Evolutionary conservation across 2,113 vertebrate genomes (phyloP).

Genomic region (Syngnathus typhle): DNA sequence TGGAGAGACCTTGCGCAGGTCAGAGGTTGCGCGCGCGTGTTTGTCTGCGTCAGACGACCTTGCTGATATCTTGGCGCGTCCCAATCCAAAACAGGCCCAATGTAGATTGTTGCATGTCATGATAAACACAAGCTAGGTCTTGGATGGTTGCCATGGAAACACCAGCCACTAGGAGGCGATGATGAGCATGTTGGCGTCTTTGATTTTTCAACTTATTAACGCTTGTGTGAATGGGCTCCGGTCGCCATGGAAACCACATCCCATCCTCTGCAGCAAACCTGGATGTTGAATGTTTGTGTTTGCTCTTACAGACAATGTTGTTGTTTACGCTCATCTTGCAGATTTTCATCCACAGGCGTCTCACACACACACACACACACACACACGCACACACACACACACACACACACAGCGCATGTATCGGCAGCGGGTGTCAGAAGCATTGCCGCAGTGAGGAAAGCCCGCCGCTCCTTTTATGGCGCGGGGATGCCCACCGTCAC

Average conservation of each 20-base stretch:
- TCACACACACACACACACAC: not conserved
- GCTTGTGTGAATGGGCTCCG: constrained; percentile 9
- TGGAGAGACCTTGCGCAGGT: constrained; percentile 32
- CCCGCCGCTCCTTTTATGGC: constrained; percentile 81
- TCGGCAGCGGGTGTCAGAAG: not conserved
- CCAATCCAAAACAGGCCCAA: constrained; percentile 5
- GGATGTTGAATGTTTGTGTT: constrained; percentile 5
- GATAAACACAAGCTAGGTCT: not conserved
- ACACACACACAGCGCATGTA: not conserved
- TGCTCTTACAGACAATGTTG: constrained; percentile 1
- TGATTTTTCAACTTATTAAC: constrained; percentile 1
- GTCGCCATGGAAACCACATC: constrained; percentile 49
- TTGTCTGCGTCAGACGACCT: constrained; percentile 21
- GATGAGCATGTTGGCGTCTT: constrained; percentile 24
- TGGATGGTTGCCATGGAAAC: not conserved
- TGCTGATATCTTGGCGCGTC: constrained; percentile 30
- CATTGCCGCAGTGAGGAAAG: constrained; percentile 60
- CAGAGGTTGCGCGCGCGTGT: constrained; percentile 22
- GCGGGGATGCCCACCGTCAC: constrained; percentile 74
- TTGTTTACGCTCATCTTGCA: not conserved
- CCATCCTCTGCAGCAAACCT: constrained; percentile 4
- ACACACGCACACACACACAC: not conserved
- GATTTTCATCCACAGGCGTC: not conserved
- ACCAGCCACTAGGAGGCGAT: not conserved
- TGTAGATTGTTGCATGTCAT: not conserved